Evolutionary conservation across 2,888 invertebrate genomes (phyloP).

Genomic region (Limnephilus marmoratus): DNA sequence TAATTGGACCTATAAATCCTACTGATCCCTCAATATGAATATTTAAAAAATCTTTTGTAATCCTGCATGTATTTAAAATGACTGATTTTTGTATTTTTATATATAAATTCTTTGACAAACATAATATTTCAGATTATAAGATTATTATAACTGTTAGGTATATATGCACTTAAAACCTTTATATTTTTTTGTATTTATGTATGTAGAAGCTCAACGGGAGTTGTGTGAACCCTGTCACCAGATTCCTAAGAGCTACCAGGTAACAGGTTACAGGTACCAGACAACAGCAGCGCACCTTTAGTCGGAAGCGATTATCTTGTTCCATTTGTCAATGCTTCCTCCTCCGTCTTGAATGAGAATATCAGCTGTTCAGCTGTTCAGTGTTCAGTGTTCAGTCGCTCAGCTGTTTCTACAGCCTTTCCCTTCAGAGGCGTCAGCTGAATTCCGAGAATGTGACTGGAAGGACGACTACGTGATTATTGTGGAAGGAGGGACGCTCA

Average conservation of each 20-base stretch:
- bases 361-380: constrained; percentile 9
- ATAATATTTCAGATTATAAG: too few species aligned
- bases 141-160: too few species aligned
- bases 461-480: not conserved
- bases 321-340: constrained; percentile 42
- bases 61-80: too few species aligned
- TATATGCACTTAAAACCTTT: not conserved
- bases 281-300: constrained; percentile 18
- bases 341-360: constrained; percentile 16
- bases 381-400: not conserved
- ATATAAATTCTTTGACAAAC: too few species aligned
- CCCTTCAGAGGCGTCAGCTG: constrained; percentile 30
- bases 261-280: not conserved
- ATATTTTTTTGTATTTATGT: not conserved
- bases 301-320: constrained; percentile 42
- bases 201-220: too few species aligned
- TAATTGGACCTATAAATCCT: too few species aligned
- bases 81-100: too few species aligned
- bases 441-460: constrained; percentile 27
- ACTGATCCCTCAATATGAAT: too few species aligned
- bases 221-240: constrained; percentile 8
- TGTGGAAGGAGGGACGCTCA: not conserved
- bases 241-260: constrained; percentile 17
- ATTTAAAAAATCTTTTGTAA: too few species aligned
- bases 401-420: not conserved